Evolutionary conservation across 1,140 invertebrate genomes (phyloP).

Genomic region (Metaphire vulgaris): DNA sequence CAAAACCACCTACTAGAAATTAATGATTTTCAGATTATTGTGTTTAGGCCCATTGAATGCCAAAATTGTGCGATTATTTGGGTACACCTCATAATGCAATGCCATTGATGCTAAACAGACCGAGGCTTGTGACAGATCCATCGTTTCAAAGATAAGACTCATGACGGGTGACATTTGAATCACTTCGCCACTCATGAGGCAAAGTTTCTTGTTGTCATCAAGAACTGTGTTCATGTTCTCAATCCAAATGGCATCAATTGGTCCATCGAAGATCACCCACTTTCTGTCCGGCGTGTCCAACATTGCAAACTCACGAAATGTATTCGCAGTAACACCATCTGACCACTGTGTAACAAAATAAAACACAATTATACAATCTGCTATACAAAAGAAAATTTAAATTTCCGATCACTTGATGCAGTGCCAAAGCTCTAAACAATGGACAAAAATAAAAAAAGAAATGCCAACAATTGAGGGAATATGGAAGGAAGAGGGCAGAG

Average conservation of each 20-base stretch:
- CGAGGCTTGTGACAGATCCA: conserved; percentile 58
- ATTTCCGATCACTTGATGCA: too few species aligned
- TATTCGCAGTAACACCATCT: conserved; percentile 57
- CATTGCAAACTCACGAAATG: conserved; percentile 51
- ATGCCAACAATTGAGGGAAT: too few species aligned
- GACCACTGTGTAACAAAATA: conserved; percentile 44
- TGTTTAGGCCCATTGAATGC: too few species aligned
- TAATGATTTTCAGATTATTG: too few species aligned
- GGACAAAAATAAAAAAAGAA: too few species aligned
- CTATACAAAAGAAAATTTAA: too few species aligned
- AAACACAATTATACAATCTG: background rate
- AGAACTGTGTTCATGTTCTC: conserved; percentile 56
- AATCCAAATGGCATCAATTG: conserved; percentile 54
- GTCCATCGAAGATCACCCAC: conserved; percentile 54
- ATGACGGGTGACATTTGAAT: conserved; percentile 53
- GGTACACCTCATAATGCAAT: too few species aligned
- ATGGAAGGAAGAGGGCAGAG: too few species aligned
- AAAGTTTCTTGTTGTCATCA: conserved; percentile 55
- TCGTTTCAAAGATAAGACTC: conserved; percentile 54
- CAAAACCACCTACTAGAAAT: too few species aligned
- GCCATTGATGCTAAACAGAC: too few species aligned
- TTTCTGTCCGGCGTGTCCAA: conserved; percentile 50
- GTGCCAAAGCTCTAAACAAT: too few species aligned
- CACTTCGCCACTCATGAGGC: conserved; percentile 54
- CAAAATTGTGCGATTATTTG: too few species aligned